Evolutionary conservation across 2,888 invertebrate species (phyloP).

Genomic region (Drosophila trichaetosa): DNA sequence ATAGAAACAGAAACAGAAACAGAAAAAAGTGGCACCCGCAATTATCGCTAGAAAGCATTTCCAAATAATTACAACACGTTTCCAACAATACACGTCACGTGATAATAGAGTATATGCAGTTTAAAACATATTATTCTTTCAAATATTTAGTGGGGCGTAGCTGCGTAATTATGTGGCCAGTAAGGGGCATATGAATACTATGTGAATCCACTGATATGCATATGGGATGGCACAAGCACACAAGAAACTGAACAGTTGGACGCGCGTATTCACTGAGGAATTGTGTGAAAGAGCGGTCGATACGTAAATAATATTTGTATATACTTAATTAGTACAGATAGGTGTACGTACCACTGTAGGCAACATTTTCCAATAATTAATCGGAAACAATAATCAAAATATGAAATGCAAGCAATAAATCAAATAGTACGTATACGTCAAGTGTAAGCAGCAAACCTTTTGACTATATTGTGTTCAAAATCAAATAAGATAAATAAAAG

Average conservation of each 20-base stretch:
- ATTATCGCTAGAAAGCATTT: constrained; percentile 80
- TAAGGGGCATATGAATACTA: constrained; percentile 50
- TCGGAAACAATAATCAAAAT: not conserved
- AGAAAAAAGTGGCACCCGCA: constrained; percentile 67
- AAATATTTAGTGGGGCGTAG: constrained; percentile 61
- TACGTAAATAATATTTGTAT: not conserved
- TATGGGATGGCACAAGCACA: not conserved
- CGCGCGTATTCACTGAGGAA: not conserved
- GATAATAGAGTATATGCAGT: constrained; percentile 43
- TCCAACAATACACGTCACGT: constrained; percentile 35
- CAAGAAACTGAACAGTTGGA: constrained; percentile 24
- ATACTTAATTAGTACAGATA: not conserved
- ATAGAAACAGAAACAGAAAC: constrained; percentile 19
- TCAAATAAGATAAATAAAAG: not conserved
- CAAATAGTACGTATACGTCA: constrained; percentile 55
- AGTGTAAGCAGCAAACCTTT: constrained; percentile 44
- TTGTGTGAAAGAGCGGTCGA: not conserved
- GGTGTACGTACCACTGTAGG: not conserved
- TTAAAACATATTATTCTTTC: constrained; percentile 53
- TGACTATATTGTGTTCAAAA: constrained; percentile 24
- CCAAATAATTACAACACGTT: constrained; percentile 75
- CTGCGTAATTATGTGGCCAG: constrained; percentile 62
- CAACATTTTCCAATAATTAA: not conserved
- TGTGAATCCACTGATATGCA: constrained; percentile 12
- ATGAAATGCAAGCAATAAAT: not conserved